Percentiles rank a stretch among this genome's conserved stretches.
These are phyloP conservation scores for Meloe dianella DNA, from an alignment of 2,888 invertebrate species.

Conservation along the genomic window DNA sequence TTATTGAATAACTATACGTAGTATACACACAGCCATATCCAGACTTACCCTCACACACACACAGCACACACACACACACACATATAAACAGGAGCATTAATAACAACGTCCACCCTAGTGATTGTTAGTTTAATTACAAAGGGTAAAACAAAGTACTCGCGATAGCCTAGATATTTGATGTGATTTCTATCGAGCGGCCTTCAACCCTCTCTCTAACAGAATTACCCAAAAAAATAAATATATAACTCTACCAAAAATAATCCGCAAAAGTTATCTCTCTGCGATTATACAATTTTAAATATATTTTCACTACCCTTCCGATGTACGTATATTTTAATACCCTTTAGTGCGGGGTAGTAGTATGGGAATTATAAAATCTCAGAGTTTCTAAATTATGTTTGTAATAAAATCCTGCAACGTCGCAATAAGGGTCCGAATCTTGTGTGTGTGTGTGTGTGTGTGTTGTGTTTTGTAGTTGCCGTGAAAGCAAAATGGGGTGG, in stretches of 20 bases:
- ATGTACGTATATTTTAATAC: not conserved
- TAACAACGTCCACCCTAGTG: constrained; percentile 49
- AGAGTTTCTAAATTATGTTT: constrained; percentile 37
- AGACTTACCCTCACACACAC: not conserved
- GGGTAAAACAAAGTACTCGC: constrained; percentile 49
- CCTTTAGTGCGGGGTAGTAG: constrained; percentile 16
- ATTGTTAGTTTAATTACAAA: constrained; percentile 58
- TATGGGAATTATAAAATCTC: constrained; percentile 38
- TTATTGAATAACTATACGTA: constrained; percentile 33
- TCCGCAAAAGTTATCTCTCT: constrained; percentile 37
- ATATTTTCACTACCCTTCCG: not conserved
- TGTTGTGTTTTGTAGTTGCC: constrained; percentile 11
- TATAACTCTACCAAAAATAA: constrained; percentile 24
- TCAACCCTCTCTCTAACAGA: constrained; percentile 17
- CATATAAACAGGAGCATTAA: not conserved
- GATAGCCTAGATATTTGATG: constrained; percentile 25
- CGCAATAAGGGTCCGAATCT: constrained; percentile 42
- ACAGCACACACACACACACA: not conserved
- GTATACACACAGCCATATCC: too few relatives aligned
- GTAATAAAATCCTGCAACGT: constrained; percentile 37
- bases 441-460: constrained; percentile 30
- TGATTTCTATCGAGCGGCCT: constrained; percentile 44
- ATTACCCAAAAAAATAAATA: not conserved
- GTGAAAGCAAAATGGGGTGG: constrained; percentile 48
- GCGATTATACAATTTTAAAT: not conserved